Base-by-base conservation (phyloP, 35 echinoderm and acorn worm genomes). In the Patiria miniata region DNA sequence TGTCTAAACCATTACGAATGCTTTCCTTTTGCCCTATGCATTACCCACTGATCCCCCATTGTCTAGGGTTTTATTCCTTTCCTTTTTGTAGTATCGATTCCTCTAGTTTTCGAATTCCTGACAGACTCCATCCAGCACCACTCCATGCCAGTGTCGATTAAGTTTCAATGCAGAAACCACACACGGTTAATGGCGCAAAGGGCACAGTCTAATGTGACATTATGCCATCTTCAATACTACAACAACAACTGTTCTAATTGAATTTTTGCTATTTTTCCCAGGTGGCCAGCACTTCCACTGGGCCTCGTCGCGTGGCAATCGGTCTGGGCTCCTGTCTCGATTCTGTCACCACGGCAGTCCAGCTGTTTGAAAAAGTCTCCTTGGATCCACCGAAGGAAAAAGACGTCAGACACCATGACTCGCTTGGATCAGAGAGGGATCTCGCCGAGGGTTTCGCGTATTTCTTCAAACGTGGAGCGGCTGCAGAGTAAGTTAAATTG, bases 261-360 rank as follows among this genome's bases (percentile, higher is more conserved):
- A 73, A 30, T 1, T 73, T 73, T 73, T 23, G 34, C 57, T 26
- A 60, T n/a, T n/a, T 60, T 7, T 73, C 65, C 34, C 65, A 73
- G 65, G 26, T 73, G 19, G 14, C 21, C 26, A 30, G 1, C n/a
- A 28, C 65, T 32, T 32, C 65, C 34, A 34, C 26, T 26, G 65
- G 29, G 34, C 65, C 65, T 30, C 65, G 65, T 23, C 65, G 65
- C 14, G 65, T 73, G 34, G 65, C 65, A 0, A 7, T 73, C 10
- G 65, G 65, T 22, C 65, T 73, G 65, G 65, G 65, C 8, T 73
- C 65, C 19, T 73, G 65, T 30, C 65, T 73, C 2, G 65, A 73
- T 73, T 26, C 65, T 73, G 65, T 73, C 26, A 73, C 65, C 29
- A 73, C 65, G 29, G 23, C 65, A 10, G 34, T 32, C 26, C 26